These are phyloP conservation scores for Botia kubotai DNA, from an alignment of 2,797 vertebrate species.

Conservation along the genomic window DNA sequence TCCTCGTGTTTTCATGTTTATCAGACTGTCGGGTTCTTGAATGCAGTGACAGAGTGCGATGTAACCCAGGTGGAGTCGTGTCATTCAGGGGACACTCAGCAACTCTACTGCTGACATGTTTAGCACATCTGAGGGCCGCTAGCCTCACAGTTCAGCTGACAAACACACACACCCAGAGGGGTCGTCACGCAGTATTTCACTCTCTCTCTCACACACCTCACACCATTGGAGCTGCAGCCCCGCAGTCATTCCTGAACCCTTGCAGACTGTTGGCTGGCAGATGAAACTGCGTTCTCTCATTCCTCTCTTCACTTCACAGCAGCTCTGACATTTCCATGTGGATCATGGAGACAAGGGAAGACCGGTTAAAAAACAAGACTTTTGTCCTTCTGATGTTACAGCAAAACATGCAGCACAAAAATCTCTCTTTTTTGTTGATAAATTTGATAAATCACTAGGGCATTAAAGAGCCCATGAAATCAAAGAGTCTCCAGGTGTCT, in stretches of 20 bases:
- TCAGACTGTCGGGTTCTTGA: slow-evolving; percentile 22
- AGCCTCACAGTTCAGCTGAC: slow-evolving; percentile 39
- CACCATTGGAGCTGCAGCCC: slow-evolving; percentile 11
- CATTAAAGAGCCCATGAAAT: neutral
- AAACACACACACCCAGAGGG: slow-evolving; percentile 22
- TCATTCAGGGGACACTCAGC: slow-evolving; percentile 41
- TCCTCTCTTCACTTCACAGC: slow-evolving; percentile 17
- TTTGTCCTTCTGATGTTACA: neutral
- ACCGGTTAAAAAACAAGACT: neutral
- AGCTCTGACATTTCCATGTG: slow-evolving; percentile 15
- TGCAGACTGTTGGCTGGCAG: slow-evolving; percentile 35
- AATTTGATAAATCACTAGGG: too few species aligned
- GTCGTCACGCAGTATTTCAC: neutral
- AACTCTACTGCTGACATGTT: slow-evolving; percentile 41
- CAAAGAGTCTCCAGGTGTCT: too few species aligned
- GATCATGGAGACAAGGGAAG: neutral
- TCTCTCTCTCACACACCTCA: slow-evolving; percentile 9
- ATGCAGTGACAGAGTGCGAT: slow-evolving; percentile 28
- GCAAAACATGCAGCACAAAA: neutral
- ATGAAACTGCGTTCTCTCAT: neutral
- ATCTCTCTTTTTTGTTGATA: too few species aligned
- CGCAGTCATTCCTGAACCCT: slow-evolving; percentile 24
- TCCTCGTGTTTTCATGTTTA: slow-evolving; percentile 37
- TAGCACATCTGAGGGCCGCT: slow-evolving; percentile 38
- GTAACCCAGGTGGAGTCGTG: slow-evolving; percentile 48